These are phyloP conservation scores for Amblyjoppa proteus DNA, from an alignment of 2,888 invertebrate genomes.

Conservation along the genomic window DNA sequence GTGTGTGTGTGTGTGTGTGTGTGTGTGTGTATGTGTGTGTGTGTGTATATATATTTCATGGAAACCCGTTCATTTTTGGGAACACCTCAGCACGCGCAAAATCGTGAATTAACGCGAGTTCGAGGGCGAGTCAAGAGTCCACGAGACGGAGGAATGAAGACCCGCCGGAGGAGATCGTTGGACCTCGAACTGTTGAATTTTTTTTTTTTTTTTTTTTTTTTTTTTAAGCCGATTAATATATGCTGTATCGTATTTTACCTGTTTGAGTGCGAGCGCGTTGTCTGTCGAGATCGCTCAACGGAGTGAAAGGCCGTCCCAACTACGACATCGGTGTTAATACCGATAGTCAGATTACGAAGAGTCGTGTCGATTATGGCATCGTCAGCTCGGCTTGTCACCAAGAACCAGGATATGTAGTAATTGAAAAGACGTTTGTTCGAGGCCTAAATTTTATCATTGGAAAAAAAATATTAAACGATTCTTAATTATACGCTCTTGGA, in stretches of 20 bases:
- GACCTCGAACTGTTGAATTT: background rate
- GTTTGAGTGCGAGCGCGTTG: constrained; percentile 70
- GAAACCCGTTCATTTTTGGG: background rate
- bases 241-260: constrained; percentile 69
- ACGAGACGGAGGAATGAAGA: background rate
- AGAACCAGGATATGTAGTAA: constrained; percentile 82
- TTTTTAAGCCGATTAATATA: background rate
- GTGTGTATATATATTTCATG: background rate
- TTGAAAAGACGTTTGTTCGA: constrained; percentile 81
- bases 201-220: background rate
- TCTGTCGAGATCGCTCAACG: constrained; percentile 58
- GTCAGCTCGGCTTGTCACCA: constrained; percentile 77
- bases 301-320: constrained; percentile 78
- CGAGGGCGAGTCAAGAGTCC: background rate
- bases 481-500: background rate
- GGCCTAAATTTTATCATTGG: constrained; percentile 72
- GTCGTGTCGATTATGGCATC: constrained; percentile 78
- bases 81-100: background rate
- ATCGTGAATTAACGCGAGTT: background rate
- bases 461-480: background rate
- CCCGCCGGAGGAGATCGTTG: background rate
- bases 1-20: too few species aligned
- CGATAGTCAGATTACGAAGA: constrained; percentile 80
- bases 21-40: too few species aligned
- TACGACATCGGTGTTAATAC: constrained; percentile 83